A percentile compares a stretch with the other conserved stretches of the same genome.
Conservation (phyloP, 2,888 invertebrate genomes). For the Brassicogethes aeneus region DNA sequence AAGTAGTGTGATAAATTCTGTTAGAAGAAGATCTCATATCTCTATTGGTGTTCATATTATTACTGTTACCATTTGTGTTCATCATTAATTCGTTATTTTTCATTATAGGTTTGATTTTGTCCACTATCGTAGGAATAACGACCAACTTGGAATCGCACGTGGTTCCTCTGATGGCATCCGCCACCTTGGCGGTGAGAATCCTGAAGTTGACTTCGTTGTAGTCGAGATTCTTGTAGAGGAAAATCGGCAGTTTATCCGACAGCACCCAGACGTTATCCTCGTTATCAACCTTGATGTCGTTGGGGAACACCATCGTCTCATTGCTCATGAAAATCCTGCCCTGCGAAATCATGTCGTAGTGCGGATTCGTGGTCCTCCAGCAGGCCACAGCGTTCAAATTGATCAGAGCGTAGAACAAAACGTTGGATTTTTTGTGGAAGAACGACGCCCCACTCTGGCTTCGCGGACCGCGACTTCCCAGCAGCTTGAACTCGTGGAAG, state of each 20-base stretch:
- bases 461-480: constrained; percentile 63
- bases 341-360: constrained; percentile 60
- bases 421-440: constrained; percentile 59
- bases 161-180: constrained; percentile 62
- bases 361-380: constrained; percentile 62
- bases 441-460: constrained; percentile 68
- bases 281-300: constrained; percentile 67
- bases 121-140: constrained; percentile 22
- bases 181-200: constrained; percentile 57
- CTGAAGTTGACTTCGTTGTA: constrained; percentile 60
- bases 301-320: constrained; percentile 65
- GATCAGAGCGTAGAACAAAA: constrained; percentile 65
- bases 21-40: too few relatives aligned
- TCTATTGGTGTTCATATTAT: too few relatives aligned
- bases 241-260: constrained; percentile 62
- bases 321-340: constrained; percentile 64
- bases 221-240: constrained; percentile 58
- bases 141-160: constrained; percentile 54
- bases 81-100: too few relatives aligned
- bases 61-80: too few relatives aligned
- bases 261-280: constrained; percentile 65
- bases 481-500: constrained; percentile 54
- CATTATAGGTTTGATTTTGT: constrained; percentile 17
- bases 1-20: too few relatives aligned
- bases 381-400: constrained; percentile 71